Evolutionary conservation across 2,888 invertebrate genomes (phyloP), one percentile per base, ranked within the genome.

Genomic region (Nomada flava): DNA sequence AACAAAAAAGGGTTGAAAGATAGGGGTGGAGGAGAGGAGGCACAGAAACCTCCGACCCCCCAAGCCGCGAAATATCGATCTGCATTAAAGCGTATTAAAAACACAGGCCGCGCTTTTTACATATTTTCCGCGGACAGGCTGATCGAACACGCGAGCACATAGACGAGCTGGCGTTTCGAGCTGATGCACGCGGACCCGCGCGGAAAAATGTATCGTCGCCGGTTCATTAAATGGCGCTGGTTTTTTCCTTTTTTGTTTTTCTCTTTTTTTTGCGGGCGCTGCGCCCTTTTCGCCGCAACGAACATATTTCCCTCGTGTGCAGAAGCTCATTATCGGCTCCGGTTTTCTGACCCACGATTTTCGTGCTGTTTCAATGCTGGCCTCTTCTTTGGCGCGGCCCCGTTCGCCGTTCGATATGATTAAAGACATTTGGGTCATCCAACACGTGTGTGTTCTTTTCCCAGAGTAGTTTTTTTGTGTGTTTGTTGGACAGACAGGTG

Each of bases 61-160:
- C 62, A 50, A 57, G 52, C 59, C 44, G 63, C 57, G 62, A 67
- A 71, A 70, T 70, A 75, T 82, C 75, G 82, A 76, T 81, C 76
- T 55, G 82, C 82, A 29, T 69, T 60, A 64, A 72, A 82, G 82
- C 76, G 82, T 68, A 81, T 76, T 76, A 55, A 80, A 76, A 82
- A 80, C 71, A 81, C 75, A 59, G 68, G 59, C 18, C 57, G 26
- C 57, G 44, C 13, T 50, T 7, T 13, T 62, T 36, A 36, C 36
- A 36, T 36, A 36, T 7, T 36, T 67, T 62, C 29, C 7, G 74
- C 23, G 69, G 44, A 4, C 79, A 59, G 44, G n/a, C 64, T 29
- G 62, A 68, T 81, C 67, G 81, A 64, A 75, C 73, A 55, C 59
- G 53, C 29, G 53, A 36, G 18, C 47, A 71, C 55, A 55, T 44